A percentile compares a stretch with the other conserved stretches of the same genome.
Evolutionary conservation across 2,797 vertebrate species (phyloP).

Genomic region (Chiroxiphia lanceolata): DNA sequence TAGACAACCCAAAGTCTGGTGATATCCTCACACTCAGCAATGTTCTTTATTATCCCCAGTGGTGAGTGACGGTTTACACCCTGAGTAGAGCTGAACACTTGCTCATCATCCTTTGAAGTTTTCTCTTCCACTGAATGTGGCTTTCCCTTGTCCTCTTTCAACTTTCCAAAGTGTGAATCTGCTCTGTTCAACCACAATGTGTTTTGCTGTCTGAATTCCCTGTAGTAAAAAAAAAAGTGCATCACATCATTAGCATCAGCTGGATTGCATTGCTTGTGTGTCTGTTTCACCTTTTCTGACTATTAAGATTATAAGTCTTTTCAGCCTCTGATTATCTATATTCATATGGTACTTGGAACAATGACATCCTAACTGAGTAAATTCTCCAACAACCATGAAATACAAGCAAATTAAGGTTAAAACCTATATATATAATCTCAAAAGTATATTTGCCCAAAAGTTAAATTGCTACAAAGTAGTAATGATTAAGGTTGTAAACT

Average conservation of each 20-base stretch:
- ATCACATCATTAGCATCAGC: background rate
- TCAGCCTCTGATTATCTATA: background rate
- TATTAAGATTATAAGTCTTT: background rate
- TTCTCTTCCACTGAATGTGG: background rate
- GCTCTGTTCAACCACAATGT: background rate
- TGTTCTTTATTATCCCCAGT: background rate
- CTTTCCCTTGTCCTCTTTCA: background rate
- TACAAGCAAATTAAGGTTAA: background rate
- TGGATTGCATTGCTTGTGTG: background rate
- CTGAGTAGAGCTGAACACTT: background rate
- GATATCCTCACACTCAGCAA: background rate
- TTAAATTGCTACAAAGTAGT: background rate
- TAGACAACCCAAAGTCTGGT: background rate
- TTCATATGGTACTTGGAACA: background rate
- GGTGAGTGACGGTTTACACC: background rate
- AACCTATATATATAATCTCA: background rate
- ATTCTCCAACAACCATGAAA: background rate
- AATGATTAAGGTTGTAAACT: background rate
- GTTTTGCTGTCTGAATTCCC: background rate
- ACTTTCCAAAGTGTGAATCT: background rate
- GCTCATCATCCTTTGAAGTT: background rate
- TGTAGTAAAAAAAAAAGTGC: background rate
- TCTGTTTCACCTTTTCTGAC: background rate
- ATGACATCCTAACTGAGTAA: background rate
- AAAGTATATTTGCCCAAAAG: background rate